Base-by-base conservation (phyloP, 2,113 vertebrate genomes). In the Elaphurus davidianus region DNA sequence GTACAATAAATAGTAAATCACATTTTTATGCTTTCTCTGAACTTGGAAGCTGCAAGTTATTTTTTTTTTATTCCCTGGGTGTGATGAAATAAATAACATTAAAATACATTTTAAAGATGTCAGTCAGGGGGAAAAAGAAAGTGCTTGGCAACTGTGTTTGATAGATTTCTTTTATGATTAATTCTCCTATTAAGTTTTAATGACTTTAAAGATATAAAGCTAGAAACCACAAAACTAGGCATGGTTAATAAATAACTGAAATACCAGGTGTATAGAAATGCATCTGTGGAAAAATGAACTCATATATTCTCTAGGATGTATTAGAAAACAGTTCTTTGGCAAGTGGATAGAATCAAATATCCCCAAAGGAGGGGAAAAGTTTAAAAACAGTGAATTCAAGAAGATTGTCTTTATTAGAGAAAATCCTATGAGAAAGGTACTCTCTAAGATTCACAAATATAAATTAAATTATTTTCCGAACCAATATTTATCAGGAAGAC, bases 1-100 rank as follows among this genome's bases (percentile, higher is more conserved):
- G 92, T 91, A 98, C 97, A 97, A 90, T 97, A 89, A 94, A 97
- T 88, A 95, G 91, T 98, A 98, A 98, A 98, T 97, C 97, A 96
- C 91, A 91, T 98, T 96, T 98, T 97, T 96, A 98, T 97, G 96
- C 96, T 97, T 97, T 97, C 96, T 90, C 43, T 94, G 95, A 97
- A 96, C 67, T 86, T 87, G 88, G 60, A 91, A 93, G 27, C 71
- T 92, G 79, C 81, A 89, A 97, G 74, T 60, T 94, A 64, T 97
- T 92, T 10, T 92, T 94, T 95, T 95, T 94, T 96, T 62, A 97
- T 98, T 97, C 93, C 67, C 91, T 96, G 91, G 86, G 83, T 96
- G 96, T 94, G 96, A 97, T 98, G 90, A 98, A 98, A 98, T 98
- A 97, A 98, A 98, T 98, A 98, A 98, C 96, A 92, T 98, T 98